Evolutionary conservation across 2,888 invertebrate genomes (phyloP).

Genomic region (Rhagophthalmus giganteus): DNA sequence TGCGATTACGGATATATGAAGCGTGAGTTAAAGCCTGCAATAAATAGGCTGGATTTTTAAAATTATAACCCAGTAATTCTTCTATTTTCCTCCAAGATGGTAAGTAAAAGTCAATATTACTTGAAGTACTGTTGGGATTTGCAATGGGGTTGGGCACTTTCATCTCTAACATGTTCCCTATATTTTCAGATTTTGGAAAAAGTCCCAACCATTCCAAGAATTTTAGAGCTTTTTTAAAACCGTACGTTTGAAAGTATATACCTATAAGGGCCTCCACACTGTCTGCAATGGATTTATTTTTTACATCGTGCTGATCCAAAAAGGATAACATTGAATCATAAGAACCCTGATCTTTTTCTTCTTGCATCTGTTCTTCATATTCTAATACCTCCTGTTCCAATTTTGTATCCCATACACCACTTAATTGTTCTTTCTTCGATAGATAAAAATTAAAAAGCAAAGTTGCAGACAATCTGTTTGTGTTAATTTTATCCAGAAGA

Average conservation of each 20-base stretch:
- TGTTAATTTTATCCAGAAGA: constrained; percentile 55
- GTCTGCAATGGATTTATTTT: constrained; percentile 77
- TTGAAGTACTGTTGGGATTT: constrained; percentile 46
- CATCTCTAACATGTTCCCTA: constrained; percentile 40
- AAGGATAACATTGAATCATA: constrained; percentile 17
- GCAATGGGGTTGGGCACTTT: constrained; percentile 52
- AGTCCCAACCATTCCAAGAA: constrained; percentile 58
- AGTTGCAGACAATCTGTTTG: constrained; percentile 55
- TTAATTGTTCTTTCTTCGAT: constrained; percentile 53
- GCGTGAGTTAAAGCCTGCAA: constrained; percentile 93
- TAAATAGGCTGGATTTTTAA: constrained; percentile 78
- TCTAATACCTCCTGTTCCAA: constrained; percentile 34
- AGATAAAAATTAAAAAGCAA: constrained; percentile 58
- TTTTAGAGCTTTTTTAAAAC: constrained; percentile 48
- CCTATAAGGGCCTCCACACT: constrained; percentile 85
- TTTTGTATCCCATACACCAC: constrained; percentile 39
- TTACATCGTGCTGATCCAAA: constrained; percentile 56
- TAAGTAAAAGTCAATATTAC: constrained; percentile 56
- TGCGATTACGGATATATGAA: constrained; percentile 77
- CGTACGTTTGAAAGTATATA: constrained; percentile 64
- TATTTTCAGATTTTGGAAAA: constrained; percentile 46
- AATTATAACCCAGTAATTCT: constrained; percentile 69
- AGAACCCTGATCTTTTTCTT: constrained; percentile 25
- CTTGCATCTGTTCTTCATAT: constrained; percentile 28
- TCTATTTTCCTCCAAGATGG: constrained; percentile 58